Base-by-base conservation (phyloP, 2,797 vertebrate species). In the Manis pentadactyla region DNA sequence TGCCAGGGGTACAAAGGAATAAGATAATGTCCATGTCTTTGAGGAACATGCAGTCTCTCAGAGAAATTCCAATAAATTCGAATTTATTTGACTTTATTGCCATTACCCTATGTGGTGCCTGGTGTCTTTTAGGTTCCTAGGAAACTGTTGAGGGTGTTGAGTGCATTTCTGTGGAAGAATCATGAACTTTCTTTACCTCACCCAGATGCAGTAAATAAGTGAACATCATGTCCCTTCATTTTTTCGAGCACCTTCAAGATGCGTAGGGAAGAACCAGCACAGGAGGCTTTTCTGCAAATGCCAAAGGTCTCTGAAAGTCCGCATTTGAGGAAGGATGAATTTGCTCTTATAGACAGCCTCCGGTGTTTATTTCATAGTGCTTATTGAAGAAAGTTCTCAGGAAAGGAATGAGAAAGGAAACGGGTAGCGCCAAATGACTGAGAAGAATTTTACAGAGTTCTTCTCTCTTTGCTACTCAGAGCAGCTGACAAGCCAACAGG, bases 351-450 rank as follows among this genome's bases (percentile, higher is more conserved):
- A 46, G 14, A 46, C 17, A n/a, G 79, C 34, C 39, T 87, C 39
- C 92, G 27, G 23, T 87, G 29, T 85, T 61, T 25, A 12, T 57
- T 84, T 49, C n/a, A 29, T 55, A 29, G 8, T 75, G 57, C 92
- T 92, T 74, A 75, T 42, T 92, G 69, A 71, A 75, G 77, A 34
- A 69, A 29, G 11, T 42, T 82, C 93, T 90, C 53, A 31, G 55
- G 59, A 84, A 77, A 93, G 29, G 25, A 75, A 85, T 14, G 34
- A 94, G 59, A 93, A 90, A 79, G 49, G 74, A 64, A 78, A 89
- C 69, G 96, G 88, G 55, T 59, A 86, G 25, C 0, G 53, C 59
- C 51, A 64, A 69, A 71, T 69, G 55, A 79, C 49, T 57, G 57
- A 53, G 49, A 37, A 77, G 18, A 83, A 25, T 7, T 55, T 87